A percentile compares a stretch with the other conserved stretches of the same genome.
Evolutionary conservation across 2,113 vertebrate species (phyloP).

Genomic region (Myrmophylax atrothorax): DNA sequence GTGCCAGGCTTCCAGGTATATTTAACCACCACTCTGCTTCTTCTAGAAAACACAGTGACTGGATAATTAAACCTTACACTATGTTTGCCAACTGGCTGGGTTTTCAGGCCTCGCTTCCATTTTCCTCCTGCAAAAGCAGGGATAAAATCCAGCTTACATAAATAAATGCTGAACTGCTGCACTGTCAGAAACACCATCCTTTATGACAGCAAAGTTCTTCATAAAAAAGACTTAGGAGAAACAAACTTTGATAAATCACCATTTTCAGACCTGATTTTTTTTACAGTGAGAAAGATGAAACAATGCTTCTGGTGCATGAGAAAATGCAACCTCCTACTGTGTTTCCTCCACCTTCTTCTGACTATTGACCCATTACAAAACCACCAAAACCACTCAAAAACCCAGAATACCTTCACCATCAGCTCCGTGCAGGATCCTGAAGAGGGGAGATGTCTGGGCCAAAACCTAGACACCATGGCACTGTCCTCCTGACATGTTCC

Average conservation of each 20-base stretch:
- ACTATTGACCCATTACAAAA: neutral
- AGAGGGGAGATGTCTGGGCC: neutral
- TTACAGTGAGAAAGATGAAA: neutral
- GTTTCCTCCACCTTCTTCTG: neutral
- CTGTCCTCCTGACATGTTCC: neutral
- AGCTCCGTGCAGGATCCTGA: neutral
- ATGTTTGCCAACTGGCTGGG: neutral
- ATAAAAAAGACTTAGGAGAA: neutral
- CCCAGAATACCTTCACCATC: neutral
- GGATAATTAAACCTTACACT: neutral
- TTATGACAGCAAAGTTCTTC: neutral
- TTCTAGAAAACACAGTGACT: neutral
- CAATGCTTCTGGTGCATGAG: neutral
- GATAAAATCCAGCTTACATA: neutral
- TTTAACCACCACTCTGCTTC: neutral
- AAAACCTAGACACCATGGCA: neutral
- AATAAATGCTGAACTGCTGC: neutral
- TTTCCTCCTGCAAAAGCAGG: neutral
- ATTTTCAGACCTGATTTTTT: neutral
- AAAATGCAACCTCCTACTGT: neutral
- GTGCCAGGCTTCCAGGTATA: neutral
- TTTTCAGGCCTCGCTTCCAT: neutral
- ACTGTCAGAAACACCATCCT: neutral
- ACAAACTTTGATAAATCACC: neutral
- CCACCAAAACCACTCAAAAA: neutral